Evolutionary conservation across 2,888 invertebrate genomes (phyloP), one percentile per base, ranked within the genome.

Genomic region (Apamea anceps): DNA sequence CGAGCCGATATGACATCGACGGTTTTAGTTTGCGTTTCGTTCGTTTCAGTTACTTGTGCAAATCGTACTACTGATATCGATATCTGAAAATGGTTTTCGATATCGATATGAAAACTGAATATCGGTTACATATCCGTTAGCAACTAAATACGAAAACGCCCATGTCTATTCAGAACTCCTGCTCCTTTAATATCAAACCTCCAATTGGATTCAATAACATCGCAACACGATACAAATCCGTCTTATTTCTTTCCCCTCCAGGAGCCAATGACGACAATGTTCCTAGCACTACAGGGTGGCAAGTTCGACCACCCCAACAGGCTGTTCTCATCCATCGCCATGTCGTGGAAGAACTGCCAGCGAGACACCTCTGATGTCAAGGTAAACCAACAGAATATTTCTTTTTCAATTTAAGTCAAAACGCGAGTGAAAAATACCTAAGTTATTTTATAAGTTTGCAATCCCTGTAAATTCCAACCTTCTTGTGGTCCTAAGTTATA

Each of bases 261-360:
- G 99, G 99, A 99, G 96, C 99, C 99, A 2, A 99, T 99, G 97
- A 99, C 99, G n/a, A 99, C 99, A 63, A 99, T 99, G 99, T 99
- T 99, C 97, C 97, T 99, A 90, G 99, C 99, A 65, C 97, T 99
- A 70, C 99, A 99, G 97, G 99, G 99, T 71, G 99, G 99, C 84
- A 99, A 99, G 95, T 99, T 99, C 96, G 99, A 99, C 95, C 99
- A 99, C 95, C 99, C 99, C 5, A 99, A 99, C 96, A 97, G 99
- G 75, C 97, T 99, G 83, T 99, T 99, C 97, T 99, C 99, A 3
- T 99, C 99, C 6, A 98, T 99, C 65, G 98, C 99, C 2, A 97
- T 99, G 85, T 99, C 99, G 0, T 99, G 99, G 99, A 99, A 99
- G 96, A 99, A 99, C 96, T 99, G 99, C 94, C 99, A 99, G 95